Percentiles rank a stretch among this genome's conserved stretches.
Evolutionary conservation across 2,797 vertebrate genomes (phyloP).

Genomic region (Holocentrus rufus): DNA sequence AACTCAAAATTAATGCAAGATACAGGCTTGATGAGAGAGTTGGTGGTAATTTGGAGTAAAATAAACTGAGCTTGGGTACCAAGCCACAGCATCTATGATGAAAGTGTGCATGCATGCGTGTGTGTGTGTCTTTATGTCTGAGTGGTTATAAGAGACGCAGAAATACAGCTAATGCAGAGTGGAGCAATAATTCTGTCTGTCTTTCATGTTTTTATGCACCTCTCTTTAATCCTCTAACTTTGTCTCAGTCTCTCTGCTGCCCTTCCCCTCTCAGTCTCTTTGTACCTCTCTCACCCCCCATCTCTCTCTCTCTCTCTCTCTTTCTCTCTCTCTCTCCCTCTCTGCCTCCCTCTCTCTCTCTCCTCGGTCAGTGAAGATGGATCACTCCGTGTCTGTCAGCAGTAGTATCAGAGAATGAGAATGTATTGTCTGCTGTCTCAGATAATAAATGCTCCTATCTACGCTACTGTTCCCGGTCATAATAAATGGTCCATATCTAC

Average conservation of each 20-base stretch:
- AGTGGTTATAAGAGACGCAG: slow-evolving; percentile 47
- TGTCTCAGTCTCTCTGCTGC: slow-evolving; percentile 22
- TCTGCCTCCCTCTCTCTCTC: slow-evolving; percentile 58
- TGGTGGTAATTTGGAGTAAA: slow-evolving; percentile 56
- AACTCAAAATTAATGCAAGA: slow-evolving; percentile 13
- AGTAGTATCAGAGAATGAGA: slow-evolving; percentile 82
- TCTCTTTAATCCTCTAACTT: slow-evolving; percentile 33
- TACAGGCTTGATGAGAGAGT: slow-evolving; percentile 21
- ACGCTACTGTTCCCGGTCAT: slow-evolving; percentile 77
- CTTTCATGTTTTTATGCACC: slow-evolving; percentile 38
- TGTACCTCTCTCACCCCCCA: slow-evolving; percentile 63
- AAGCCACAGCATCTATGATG: slow-evolving; percentile 52
- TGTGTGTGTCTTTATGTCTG: slow-evolving; percentile 20
- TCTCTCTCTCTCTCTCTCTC: no score
- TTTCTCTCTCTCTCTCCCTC: slow-evolving; percentile 42
- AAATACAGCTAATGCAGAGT: slow-evolving; percentile 54
- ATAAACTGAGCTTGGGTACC: slow-evolving; percentile 60
- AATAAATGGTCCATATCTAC: slow-evolving; percentile 81
- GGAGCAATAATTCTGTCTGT: slow-evolving; percentile 45
- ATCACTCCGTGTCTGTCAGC: slow-evolving; percentile 81
- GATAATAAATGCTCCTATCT: slow-evolving; percentile 82
- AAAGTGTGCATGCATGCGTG: slow-evolving; percentile 13
- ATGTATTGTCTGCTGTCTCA: slow-evolving; percentile 81
- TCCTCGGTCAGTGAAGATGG: slow-evolving; percentile 73
- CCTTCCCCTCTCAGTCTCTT: slow-evolving; percentile 50